Evolutionary conservation across 2,888 invertebrate genomes (phyloP), one percentile per base, ranked within the genome.

Genomic region (Polyommatus icarus): DNA sequence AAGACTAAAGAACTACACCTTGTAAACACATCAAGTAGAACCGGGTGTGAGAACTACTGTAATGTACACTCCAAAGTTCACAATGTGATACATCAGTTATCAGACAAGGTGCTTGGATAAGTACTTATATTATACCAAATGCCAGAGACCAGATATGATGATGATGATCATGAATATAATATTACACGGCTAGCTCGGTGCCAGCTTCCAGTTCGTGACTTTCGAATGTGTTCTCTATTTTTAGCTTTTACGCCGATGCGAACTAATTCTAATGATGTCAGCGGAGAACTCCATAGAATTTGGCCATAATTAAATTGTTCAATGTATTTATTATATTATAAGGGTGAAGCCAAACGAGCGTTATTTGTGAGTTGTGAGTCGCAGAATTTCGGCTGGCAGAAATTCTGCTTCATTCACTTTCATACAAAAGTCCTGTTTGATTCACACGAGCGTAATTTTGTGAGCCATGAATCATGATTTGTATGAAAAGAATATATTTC

Each of bases 191-290:
- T 20, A 46, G 40, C 12, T 73, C 40, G 40, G 46, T 73, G 20
- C 46, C 73, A 46, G 40, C 46, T 73, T 67, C 73, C 73, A 73
- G 73, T 46, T 73, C 73, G 73, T 73, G 73, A 73, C 46, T 73
- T 46, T 46, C 20, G 73, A 73, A 73, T 73, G 40, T 73, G 46
- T 72, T 40, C 40, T 73, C 73, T 75, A 75, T 75, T 54, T 29
- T 75, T 75, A 75, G 75, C 75, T 8, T 75, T 75, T 54, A 75
- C 54, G 75, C 75, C 54, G 75, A 75, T 54, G 75, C 54, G 50
- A 75, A 75, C 75, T 18, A 67, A 67, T 67, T 67, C 15, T 67
- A 67, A 67, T 67, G 67, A 67, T 67, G 67, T 67, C 67, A 67
- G 67, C 29, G 18, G 67, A 32, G 29, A 29, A 67, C 67, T 67